Conservation (phyloP, 2,113 vertebrate species). For the Galbula dea region DNA sequence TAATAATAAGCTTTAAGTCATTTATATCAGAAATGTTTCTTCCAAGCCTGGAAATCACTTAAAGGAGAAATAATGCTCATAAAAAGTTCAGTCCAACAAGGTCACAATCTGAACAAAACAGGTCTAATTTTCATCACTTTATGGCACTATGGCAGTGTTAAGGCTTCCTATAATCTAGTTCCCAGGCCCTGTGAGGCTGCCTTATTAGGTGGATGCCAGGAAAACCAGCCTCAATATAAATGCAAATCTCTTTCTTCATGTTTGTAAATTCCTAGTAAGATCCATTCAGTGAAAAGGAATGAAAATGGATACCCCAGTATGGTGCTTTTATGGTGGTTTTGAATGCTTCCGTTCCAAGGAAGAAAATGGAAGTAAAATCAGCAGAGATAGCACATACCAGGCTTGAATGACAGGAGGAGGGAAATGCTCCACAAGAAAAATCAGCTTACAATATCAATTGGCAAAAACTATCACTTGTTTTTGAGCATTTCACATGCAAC, state of each 20-base stretch:
- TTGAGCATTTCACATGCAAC: not conserved
- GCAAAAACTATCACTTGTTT: not conserved
- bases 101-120: not conserved
- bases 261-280: not conserved
- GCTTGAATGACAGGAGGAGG: not conserved
- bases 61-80: not conserved
- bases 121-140: not conserved
- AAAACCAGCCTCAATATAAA: not conserved
- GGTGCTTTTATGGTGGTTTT: too few species aligned
- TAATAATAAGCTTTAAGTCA: not conserved
- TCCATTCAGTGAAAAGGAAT: not conserved
- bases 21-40: conserved; percentile 14
- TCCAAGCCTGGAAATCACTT: not conserved
- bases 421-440: not conserved
- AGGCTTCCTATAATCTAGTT: not conserved
- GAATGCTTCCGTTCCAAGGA: not conserved
- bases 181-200: not conserved
- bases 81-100: not conserved
- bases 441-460: too few species aligned
- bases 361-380: not conserved
- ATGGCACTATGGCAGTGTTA: fast-evolving
- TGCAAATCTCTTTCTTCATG: not conserved
- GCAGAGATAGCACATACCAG: not conserved
- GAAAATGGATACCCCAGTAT: not conserved
- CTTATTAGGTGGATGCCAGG: not conserved